Percentiles rank a stretch among this genome's conserved stretches.
Conservation (phyloP, 1,140 invertebrate genomes). For the Drosophila virilis region DNA sequence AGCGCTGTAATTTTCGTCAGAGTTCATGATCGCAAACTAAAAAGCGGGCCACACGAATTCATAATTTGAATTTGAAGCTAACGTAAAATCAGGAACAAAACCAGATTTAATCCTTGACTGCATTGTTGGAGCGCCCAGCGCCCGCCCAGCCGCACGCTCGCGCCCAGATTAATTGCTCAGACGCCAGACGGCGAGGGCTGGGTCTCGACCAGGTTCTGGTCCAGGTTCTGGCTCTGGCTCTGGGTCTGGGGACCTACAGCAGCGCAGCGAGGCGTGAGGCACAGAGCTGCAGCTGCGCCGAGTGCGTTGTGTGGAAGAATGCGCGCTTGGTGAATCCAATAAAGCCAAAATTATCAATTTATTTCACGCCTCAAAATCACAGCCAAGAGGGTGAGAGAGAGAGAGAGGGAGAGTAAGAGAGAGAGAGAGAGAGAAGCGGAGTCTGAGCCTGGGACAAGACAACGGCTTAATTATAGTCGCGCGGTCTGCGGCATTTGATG, state of each 20-base stretch:
- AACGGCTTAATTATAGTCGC: conserved; percentile 73
- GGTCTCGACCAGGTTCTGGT: background rate
- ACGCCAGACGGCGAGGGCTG: conserved; percentile 41
- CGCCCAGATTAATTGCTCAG: conserved; percentile 73
- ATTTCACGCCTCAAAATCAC: conserved; percentile 80
- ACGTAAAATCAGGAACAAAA: conserved; percentile 67
- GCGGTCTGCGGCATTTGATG: conserved; percentile 5
- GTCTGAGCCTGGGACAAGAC: conserved; percentile 39
- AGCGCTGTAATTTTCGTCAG: conserved; percentile 75
- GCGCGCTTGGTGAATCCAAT: conserved; percentile 67
- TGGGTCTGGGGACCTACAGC: conserved; percentile 71
- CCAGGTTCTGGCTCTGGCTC: conserved; percentile 2
- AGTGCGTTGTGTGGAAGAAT: conserved; percentile 39
- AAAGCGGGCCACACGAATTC: conserved; percentile 56
- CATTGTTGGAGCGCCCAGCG: conserved; percentile 31
- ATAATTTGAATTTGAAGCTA: conserved; percentile 48
- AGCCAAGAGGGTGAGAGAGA: conserved; percentile 30
- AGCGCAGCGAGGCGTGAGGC: conserved; percentile 52
- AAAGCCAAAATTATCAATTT: conserved; percentile 82
- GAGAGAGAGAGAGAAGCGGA: background rate
- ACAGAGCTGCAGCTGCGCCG: conserved; percentile 22
- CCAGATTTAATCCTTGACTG: conserved; percentile 77
- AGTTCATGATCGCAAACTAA: conserved; percentile 35
- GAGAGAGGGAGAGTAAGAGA: background rate
- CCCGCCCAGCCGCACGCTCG: conserved; percentile 62